Evolutionary conservation across 2,888 invertebrate genomes (phyloP), one percentile per base, ranked within the genome.

Genomic region (Allophyes oxyacanthae): DNA sequence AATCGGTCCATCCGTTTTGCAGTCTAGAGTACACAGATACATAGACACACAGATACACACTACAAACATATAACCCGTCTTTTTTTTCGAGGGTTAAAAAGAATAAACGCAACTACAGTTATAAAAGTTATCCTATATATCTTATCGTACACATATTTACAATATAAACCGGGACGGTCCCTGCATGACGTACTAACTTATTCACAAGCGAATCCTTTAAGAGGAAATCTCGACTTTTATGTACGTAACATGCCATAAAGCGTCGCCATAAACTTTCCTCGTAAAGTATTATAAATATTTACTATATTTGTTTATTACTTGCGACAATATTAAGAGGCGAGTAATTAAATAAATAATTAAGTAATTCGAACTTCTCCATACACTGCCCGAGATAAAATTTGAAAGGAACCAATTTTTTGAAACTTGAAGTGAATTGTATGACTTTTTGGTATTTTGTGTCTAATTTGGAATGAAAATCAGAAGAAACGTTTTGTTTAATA

Each of bases 221-320:
- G 73, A 81, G 83, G 78, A 90, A 93, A 93, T 93, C 93, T 88
- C 90, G 78, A 85, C 90, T 92, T 92, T 92, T 88, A 92, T 86
- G 89, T 79, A 75, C 82, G 86, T 87, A 89, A 91, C 92, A 91
- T 88, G 87, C 87, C 90, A 88, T 93, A 92, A 93, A 93, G 77
- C 76, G 63, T 63, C 49, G 84, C 72, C 84, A 83, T 92, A 91
- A 92, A 92, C 81, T 76, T 60, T 66, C 61, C 79, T 84, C 91
- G 85, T 93, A 91, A 92, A 91, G 83, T 83, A 82, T 90, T 90
- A 89, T 90, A 88, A 90, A 92, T 91, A 91, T 91, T 90, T 86
- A 87, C 84, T 62, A 49, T 66, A 67, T 63, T 54, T 56, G 36
- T 59, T 57, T 66, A 65, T 59, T 65, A 58, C 41, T 45, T 28